Evolutionary conservation across 2,113 vertebrate genomes (phyloP).

Genomic region (Protobothrops flavoviridis): DNA sequence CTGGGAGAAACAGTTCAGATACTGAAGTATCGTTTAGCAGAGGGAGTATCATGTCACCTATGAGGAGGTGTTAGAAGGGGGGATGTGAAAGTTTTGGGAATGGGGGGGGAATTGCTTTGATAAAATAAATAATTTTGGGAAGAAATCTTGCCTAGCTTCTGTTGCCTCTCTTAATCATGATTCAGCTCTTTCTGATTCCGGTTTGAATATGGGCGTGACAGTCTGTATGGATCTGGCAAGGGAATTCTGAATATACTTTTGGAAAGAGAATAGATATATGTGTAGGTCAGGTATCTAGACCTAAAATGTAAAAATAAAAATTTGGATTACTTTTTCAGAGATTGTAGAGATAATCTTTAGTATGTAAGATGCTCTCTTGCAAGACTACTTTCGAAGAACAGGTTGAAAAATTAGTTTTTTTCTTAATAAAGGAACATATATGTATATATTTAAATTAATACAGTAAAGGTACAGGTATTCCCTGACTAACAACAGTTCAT

Average conservation of each 20-base stretch:
- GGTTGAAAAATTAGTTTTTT: not conserved
- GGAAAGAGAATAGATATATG: conserved; percentile 63
- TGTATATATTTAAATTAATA: not conserved
- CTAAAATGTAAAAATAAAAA: conserved; percentile 74
- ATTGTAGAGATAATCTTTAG: not conserved
- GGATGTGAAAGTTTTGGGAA: not conserved
- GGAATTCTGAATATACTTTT: conserved; percentile 64
- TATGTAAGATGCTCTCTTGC: not conserved
- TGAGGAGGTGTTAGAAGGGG: not conserved
- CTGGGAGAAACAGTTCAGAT: not conserved
- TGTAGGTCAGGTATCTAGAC: conserved; percentile 58
- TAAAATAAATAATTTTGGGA: not conserved
- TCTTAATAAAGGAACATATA: not conserved
- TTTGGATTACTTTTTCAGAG: conserved; percentile 57
- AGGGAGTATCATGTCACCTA: not conserved
- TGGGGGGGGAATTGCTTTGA: not conserved
- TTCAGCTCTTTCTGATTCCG: conserved; percentile 45
- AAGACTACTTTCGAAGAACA: not conserved
- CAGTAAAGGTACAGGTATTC: not conserved
- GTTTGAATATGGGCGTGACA: not conserved
- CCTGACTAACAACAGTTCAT: too few species aligned
- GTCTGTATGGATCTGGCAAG: conserved; percentile 61
- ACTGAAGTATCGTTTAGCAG: not conserved
- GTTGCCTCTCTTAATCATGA: conserved; percentile 29
- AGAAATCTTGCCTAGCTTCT: conserved; percentile 30